Evolutionary conservation across 2,888 invertebrate genomes (phyloP).

Genomic region (Lutraria lutraria): DNA sequence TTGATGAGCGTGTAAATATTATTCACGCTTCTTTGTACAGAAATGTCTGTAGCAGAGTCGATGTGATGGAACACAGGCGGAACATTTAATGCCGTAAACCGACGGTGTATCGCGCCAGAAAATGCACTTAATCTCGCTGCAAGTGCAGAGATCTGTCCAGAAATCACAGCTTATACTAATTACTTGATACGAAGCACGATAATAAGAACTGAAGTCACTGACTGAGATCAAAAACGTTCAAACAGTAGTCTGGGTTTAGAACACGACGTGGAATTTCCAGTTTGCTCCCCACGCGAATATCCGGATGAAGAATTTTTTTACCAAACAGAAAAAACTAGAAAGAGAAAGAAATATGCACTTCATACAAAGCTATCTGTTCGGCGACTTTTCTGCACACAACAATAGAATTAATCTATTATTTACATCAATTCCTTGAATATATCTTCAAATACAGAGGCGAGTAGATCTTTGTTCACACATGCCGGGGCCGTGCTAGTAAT

Average conservation of each 20-base stretch:
- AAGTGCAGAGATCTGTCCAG: constrained; percentile 27
- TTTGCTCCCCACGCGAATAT: not conserved
- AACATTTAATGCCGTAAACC: constrained; percentile 33
- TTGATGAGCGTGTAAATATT: constrained; percentile 15
- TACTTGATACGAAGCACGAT: constrained; percentile 36
- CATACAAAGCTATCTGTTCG: no score
- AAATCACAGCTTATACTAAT: constrained; percentile 31
- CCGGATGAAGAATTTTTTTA: not conserved
- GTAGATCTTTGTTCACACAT: no score
- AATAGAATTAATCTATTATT: no score
- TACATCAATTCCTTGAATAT: no score
- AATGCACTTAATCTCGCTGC: constrained; percentile 36
- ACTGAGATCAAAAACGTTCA: constrained; percentile 25
- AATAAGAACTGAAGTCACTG: constrained; percentile 23
- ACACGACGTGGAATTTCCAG: constrained; percentile 27
- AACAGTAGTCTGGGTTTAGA: not conserved
- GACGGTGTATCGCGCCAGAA: constrained; percentile 26
- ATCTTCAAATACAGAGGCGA: no score
- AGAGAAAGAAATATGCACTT: no score
- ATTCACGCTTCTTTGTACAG: not conserved
- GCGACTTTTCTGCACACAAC: no score
- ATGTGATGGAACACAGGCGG: constrained; percentile 41
- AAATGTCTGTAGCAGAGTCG: not conserved
- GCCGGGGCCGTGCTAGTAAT: no score
- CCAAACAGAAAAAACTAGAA: not conserved